Evolutionary conservation across 2,113 vertebrate genomes (phyloP).

Genomic region (Sceloporus tristichus): DNA sequence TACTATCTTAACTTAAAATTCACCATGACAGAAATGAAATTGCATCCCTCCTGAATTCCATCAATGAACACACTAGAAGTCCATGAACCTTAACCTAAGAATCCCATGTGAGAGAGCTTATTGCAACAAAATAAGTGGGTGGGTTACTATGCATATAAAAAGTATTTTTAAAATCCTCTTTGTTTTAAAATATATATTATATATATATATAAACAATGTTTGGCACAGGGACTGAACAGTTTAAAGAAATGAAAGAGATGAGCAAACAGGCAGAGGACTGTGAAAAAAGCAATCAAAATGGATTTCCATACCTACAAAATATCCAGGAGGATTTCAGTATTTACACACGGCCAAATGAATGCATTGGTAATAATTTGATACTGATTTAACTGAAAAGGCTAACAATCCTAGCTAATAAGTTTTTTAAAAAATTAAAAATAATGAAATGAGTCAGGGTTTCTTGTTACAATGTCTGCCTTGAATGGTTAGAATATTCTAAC

Average conservation of each 20-base stretch:
- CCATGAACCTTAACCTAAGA: too few species aligned
- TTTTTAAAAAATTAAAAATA: neutral
- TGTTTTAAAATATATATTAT: neutral
- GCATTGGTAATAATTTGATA: neutral
- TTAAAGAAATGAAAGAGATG: neutral
- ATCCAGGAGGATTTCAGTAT: too few species aligned
- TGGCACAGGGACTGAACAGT: neutral
- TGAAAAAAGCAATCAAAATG: neutral
- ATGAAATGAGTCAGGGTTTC: constrained; percentile 25
- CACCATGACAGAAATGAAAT: too few species aligned
- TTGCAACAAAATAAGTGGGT: too few species aligned
- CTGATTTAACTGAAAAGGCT: neutral
- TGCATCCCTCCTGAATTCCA: too few species aligned
- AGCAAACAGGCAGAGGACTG: neutral
- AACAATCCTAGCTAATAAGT: neutral
- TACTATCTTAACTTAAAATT: too few species aligned
- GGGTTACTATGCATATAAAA: neutral
- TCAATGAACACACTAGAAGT: too few species aligned
- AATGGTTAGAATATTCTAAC: constrained; percentile 37
- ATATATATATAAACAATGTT: neutral
- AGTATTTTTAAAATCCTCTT: neutral
- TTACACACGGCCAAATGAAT: neutral
- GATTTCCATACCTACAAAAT: neutral
- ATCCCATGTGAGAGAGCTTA: neutral
- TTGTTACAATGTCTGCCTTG: constrained; percentile 15